phyloP scores from a whole-genome alignment of 30 jellyfish, hydroid and myxozoan genomes.

The Hydractinia symbiolongicarpus region DNA sequence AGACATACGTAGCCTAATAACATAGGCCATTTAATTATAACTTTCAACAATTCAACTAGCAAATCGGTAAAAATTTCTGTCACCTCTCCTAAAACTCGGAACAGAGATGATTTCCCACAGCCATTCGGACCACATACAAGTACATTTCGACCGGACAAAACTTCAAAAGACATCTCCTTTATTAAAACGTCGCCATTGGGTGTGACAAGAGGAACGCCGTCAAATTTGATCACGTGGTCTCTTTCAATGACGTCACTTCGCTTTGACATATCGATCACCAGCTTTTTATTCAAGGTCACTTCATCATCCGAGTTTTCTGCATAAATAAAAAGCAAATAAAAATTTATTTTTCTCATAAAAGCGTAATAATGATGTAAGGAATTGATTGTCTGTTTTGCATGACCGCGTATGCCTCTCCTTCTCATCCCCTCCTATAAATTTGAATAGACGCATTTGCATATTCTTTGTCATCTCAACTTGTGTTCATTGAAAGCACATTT shows the following conservation, averaged over 20 bases:
- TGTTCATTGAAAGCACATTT: too few species aligned
- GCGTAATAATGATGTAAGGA: too few species aligned
- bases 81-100: conserved; percentile 98
- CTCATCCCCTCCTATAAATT: too few species aligned
- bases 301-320: neutral
- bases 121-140: conserved; percentile 99
- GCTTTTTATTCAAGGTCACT: neutral
- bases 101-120: conserved; percentile 95
- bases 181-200: conserved; percentile 95
- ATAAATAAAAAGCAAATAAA: too few species aligned
- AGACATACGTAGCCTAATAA: too few species aligned
- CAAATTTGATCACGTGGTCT: conserved; percentile 78
- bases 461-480: too few species aligned
- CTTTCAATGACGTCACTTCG: conserved; percentile 48
- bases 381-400: too few species aligned
- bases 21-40: too few species aligned
- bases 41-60: too few species aligned
- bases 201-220: conserved; percentile 84
- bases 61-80: neutral
- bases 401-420: too few species aligned
- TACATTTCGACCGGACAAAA: conserved; percentile 83
- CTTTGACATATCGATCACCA: conserved; percentile 12
- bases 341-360: too few species aligned
- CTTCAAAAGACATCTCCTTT: conserved; percentile 89
- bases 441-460: too few species aligned